A percentile compares a stretch with the other conserved stretches of the same genome.
These are phyloP conservation scores for Epizoanthus illoricatus DNA, from an alignment of 92 coral and sea anemone species.

Conservation along the genomic window DNA sequence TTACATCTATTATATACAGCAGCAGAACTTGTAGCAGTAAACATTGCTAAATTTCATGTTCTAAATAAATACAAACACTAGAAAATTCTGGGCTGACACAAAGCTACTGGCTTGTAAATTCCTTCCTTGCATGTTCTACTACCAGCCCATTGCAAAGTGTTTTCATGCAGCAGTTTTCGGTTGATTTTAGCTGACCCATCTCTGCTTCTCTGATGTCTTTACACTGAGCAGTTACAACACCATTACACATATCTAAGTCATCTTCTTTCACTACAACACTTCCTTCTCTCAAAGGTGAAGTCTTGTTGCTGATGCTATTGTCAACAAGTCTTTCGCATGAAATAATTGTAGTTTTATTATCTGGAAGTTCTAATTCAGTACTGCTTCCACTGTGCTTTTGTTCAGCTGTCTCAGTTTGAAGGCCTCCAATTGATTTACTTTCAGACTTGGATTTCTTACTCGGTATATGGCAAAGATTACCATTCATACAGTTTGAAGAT, in stretches of 20 bases:
- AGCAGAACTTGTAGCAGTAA: too few species aligned
- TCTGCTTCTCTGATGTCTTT: slow-evolving; percentile 5
- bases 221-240: not conserved
- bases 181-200: slow-evolving; percentile 5
- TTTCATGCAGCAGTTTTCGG: slow-evolving; percentile 20
- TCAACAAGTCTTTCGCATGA: not conserved
- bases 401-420: not conserved
- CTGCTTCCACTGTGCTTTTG: not conserved
- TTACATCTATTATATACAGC: too few species aligned
- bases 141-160: slow-evolving; percentile 11
- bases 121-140: slow-evolving; percentile 6
- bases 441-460: slow-evolving; percentile 12
- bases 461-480: slow-evolving; percentile 18
- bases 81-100: not conserved
- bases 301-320: not conserved
- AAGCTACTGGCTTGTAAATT: not conserved
- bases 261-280: not conserved
- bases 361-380: not conserved
- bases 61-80: too few species aligned
- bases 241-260: not conserved
- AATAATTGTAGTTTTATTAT: not conserved
- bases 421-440: not conserved
- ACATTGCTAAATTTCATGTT: too few species aligned
- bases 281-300: not conserved
- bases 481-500: slow-evolving; percentile 22